Evolutionary conservation across 2,113 vertebrate genomes (phyloP), one percentile per base, ranked within the genome.

Genomic region (Lophura nycthemera): DNA sequence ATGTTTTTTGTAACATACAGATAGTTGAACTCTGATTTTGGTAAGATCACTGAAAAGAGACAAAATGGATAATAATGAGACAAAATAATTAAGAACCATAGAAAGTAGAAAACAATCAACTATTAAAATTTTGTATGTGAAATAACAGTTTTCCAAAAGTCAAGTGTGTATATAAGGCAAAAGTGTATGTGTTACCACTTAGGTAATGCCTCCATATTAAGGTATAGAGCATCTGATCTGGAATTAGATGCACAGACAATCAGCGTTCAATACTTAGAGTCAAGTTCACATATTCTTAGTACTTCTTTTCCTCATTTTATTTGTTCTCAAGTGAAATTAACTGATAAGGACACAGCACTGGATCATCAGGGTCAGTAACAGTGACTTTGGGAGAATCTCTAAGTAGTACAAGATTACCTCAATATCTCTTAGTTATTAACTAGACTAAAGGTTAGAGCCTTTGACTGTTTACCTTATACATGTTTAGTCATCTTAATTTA

Each of bases 311-410:
- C 34, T n/a, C 2, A 2, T 0, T 38, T 86, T 21, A 4, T 10
- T 12, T 5, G 8, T 14, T 30, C 59, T 42, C 42, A 34, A 54
- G 64, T 81, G 43, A 59, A 54, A 18, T 38, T 29, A 3, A 7
- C 65, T 78, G 47, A 36, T 6, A 18, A 67, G 40, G 30, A 20
- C 5, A 8, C 1, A 1, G 25, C 2, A 0, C 0, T 38, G 15
- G 25, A 18, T 22, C 19, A 22, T 13, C 1, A 1, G 20, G 4
- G 20, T 43, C 42, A 40, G 22, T n/a, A 50, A 12, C 3, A 29
- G 29, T 42, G n/a, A 48, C 52, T 54, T 29, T 32, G 25, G 11
- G 59, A 72, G 25, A 60, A 36, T 15, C 20, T 61, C 21, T 21
- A 66, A 77, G 42, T 21, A 32, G 8, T 18, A 15, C 89, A 16